Evolutionary conservation across 1,140 invertebrate species (phyloP), one percentile per base, ranked within the genome.

Genomic region (Hirudo medicinalis): DNA sequence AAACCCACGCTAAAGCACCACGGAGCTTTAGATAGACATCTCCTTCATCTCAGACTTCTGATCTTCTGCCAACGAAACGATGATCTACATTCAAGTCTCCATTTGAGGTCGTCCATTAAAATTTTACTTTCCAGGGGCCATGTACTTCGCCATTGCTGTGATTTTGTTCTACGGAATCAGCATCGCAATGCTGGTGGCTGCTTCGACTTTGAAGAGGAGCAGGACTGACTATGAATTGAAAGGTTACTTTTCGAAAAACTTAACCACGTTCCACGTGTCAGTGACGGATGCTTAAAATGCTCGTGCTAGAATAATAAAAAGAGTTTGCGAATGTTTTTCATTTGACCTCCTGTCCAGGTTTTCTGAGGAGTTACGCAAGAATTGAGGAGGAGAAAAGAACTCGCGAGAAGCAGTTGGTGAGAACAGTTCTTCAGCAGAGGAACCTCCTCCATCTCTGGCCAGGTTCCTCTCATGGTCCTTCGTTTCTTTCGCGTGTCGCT

Each of bases 121-220:
- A 49, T 49, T 63, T 63, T 5, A 25, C 20, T 25, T 63, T 63
- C 6, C 69, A 70, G 72, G 72, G 22, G 72, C 72, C 40, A 72
- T 72, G 72, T 72, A 72, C 67, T 72, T 72, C 29, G 72, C 72
- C 22, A 53, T 72, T 17, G 72, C 72, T 25, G 72, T 72, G 13
- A 72, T 72, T n/a, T 53, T 72, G n/a, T 49, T 72, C 49, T 72
- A 72, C 67, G 72, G 72, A 13, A 63, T 72, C 54, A 72, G 67
- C 67, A 72, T 72, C 40, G 72, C 72, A 3, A 22, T 72, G 49
- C 53, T 72, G 40, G 63, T 72, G 13, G 72, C 68, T 20, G 43
- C 72, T n/a, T 70, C 69, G 43, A 70, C 69, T 19, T 32, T 70
- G 20, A 43, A 54, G 22, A 36, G 69, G 11, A 70, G 69, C 19